Conservation (phyloP, 2,113 vertebrate genomes). For the Colaptes auratus region DNA sequence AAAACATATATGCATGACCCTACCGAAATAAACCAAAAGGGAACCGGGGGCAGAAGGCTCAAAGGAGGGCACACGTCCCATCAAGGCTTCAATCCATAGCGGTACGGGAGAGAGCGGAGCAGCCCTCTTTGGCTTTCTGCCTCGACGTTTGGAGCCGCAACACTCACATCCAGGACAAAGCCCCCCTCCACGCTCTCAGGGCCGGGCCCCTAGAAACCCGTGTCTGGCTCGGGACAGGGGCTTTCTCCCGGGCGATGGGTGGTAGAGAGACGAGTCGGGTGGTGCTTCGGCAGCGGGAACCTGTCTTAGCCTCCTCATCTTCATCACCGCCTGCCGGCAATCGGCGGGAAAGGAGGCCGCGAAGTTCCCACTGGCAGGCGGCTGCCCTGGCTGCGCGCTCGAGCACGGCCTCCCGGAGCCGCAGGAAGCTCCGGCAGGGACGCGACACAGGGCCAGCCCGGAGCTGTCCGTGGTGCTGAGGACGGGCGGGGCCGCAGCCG, state of each 20-base stretch:
- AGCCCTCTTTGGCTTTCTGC: neutral
- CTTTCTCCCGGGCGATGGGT: neutral
- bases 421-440: too few species aligned
- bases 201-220: too few species aligned
- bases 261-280: neutral
- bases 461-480: slow-evolving; percentile 54
- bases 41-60: neutral
- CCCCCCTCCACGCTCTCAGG: neutral
- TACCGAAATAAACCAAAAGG: neutral
- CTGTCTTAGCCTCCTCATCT: neutral
- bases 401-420: neutral
- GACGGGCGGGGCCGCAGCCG: neutral
- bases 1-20: neutral
- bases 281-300: neutral
- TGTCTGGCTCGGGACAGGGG: neutral
- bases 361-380: too few species aligned
- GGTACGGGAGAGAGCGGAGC: neutral
- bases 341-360: neutral
- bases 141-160: too few species aligned
- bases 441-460: neutral
- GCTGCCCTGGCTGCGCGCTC: fast-evolving
- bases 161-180: neutral
- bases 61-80: neutral
- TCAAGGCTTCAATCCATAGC: neutral
- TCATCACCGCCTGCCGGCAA: neutral